These are phyloP conservation scores for Anodontia alba DNA, from an alignment of 2,888 invertebrate species.

Conservation along the genomic window DNA sequence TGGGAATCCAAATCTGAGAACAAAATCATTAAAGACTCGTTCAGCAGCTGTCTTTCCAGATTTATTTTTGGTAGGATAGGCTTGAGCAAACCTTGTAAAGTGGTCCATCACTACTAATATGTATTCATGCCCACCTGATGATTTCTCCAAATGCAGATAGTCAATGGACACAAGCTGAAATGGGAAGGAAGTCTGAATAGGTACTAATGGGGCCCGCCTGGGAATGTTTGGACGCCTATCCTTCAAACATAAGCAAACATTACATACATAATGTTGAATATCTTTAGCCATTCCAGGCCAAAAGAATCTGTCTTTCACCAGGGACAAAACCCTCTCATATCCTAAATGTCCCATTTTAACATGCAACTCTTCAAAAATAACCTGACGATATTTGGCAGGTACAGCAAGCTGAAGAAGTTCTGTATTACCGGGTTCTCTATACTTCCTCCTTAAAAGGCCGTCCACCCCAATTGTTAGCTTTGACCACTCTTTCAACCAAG, in stretches of 20 bases:
- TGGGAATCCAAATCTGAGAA: slow-evolving; percentile 55
- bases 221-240: slow-evolving; percentile 22
- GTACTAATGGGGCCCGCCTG: slow-evolving; percentile 25
- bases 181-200: slow-evolving; percentile 41
- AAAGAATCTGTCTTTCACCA: slow-evolving; percentile 31
- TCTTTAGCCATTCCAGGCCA: slow-evolving; percentile 31
- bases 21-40: slow-evolving; percentile 53
- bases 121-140: slow-evolving; percentile 55
- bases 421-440: not conserved
- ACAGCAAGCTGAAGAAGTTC: slow-evolving; percentile 13
- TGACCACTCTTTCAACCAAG: slow-evolving; percentile 3
- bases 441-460: not conserved
- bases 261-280: slow-evolving; percentile 16
- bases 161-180: slow-evolving; percentile 56
- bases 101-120: slow-evolving; percentile 60
- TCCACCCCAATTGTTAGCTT: not conserved
- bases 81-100: slow-evolving; percentile 52
- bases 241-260: slow-evolving; percentile 32
- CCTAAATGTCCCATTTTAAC: slow-evolving; percentile 32
- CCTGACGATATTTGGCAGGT: not conserved
- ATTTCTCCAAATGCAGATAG: slow-evolving; percentile 51
- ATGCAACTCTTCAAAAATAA: slow-evolving; percentile 19
- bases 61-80: slow-evolving; percentile 53
- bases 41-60: slow-evolving; percentile 49
- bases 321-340: slow-evolving; percentile 8